A percentile compares a stretch with the other conserved stretches of the same genome.
These are phyloP conservation scores for Lophius piscatorius DNA, from an alignment of 2,113 vertebrate genomes.

Conservation along the genomic window DNA sequence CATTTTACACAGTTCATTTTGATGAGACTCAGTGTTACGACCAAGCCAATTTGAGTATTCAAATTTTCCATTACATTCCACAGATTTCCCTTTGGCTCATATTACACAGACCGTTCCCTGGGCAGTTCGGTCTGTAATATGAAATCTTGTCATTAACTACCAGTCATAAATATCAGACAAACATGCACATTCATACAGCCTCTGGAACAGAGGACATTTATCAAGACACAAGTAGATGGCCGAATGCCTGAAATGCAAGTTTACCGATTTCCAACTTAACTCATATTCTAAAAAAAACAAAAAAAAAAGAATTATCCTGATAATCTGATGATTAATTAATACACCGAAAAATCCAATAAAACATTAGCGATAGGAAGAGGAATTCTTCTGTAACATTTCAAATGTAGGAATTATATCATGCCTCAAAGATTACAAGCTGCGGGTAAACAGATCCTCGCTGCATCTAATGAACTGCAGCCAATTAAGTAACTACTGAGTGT, in stretches of 20 bases:
- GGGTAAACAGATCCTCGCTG: constrained; percentile 9
- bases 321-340: no score
- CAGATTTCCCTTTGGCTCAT: constrained; percentile 56
- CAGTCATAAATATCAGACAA: constrained; percentile 52
- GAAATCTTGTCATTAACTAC: constrained; percentile 34
- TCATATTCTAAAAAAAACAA: constrained; percentile 7
- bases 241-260: constrained; percentile 18
- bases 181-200: constrained; percentile 50
- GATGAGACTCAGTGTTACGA: constrained; percentile 24
- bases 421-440: constrained; percentile 18
- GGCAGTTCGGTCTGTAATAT: constrained; percentile 15
- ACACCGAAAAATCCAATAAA: constrained; percentile 15
- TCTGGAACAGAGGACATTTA: constrained; percentile 47
- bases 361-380: constrained; percentile 7
- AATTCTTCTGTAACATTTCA: constrained; percentile 16
- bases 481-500: constrained; percentile 12
- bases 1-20: constrained; percentile 37
- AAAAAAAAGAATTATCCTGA: no score
- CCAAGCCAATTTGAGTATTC: constrained; percentile 23
- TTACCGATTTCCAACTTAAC: neutral
- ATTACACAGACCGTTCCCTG: constrained; percentile 28
- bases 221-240: constrained; percentile 33
- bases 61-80: constrained; percentile 66
- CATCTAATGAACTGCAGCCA: constrained; percentile 20
- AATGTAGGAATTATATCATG: constrained; percentile 14